Evolutionary conservation across 2,888 invertebrate species (phyloP).

Genomic region (Linnaemya tessellans): DNA sequence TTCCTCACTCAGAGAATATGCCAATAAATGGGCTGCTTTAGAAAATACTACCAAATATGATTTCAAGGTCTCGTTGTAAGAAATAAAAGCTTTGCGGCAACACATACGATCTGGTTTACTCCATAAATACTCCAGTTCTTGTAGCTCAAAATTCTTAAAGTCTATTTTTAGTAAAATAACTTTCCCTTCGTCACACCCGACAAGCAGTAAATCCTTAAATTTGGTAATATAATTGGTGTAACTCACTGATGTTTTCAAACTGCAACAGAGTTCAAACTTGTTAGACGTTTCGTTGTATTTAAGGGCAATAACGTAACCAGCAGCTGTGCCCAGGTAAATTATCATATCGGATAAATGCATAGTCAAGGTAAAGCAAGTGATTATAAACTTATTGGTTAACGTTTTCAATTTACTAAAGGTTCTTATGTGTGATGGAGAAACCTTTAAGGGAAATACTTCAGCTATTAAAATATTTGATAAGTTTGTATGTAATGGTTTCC

Average conservation of each 20-base stretch:
- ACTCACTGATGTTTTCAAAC: constrained; percentile 75
- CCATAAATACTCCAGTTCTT: constrained; percentile 77
- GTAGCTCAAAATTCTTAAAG: constrained; percentile 49
- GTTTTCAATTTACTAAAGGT: constrained; percentile 73
- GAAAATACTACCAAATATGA: constrained; percentile 77
- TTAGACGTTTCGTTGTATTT: constrained; percentile 56
- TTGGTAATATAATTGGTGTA: constrained; percentile 75
- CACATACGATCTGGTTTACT: constrained; percentile 77
- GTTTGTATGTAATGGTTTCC: constrained; percentile 72
- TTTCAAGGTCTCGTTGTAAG: constrained; percentile 60
- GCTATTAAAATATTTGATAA: constrained; percentile 67
- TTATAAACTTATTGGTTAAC: constrained; percentile 76
- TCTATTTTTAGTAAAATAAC: constrained; percentile 76
- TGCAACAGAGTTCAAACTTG: constrained; percentile 62
- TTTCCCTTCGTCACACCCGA: constrained; percentile 76
- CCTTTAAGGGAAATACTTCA: constrained; percentile 69
- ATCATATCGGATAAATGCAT: constrained; percentile 20
- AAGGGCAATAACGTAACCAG: constrained; percentile 77
- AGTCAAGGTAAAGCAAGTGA: constrained; percentile 78
- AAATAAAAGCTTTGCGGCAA: constrained; percentile 75
- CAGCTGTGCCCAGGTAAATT: constrained; percentile 77
- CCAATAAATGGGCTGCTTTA: constrained; percentile 78
- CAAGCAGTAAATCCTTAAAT: constrained; percentile 76
- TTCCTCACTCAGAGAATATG: constrained; percentile 75
- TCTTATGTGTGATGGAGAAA: constrained; percentile 48